phyloP scores from a whole-genome alignment of 2,797 vertebrate species.

The Cottoperca gobio region DNA sequence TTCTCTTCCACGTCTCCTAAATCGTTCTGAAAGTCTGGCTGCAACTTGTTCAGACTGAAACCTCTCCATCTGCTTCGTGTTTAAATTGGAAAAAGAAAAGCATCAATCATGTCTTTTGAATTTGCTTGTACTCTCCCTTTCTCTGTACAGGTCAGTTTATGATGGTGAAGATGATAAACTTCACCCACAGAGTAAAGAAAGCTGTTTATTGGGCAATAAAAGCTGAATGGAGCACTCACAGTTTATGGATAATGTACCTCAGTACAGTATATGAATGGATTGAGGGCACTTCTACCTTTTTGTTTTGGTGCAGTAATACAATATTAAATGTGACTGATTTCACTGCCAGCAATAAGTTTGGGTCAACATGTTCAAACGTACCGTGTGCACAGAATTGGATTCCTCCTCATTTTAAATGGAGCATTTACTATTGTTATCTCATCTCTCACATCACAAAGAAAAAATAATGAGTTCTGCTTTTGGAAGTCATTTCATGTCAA shows the following conservation, averaged over 20 bases:
- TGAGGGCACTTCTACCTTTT: not conserved
- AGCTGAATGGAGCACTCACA: not conserved
- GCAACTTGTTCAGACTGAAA: constrained; percentile 18
- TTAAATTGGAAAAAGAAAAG: constrained; percentile 25
- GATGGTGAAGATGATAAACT: constrained; percentile 22
- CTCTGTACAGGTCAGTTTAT: not conserved
- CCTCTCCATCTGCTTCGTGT: constrained; percentile 34
- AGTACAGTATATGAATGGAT: not conserved
- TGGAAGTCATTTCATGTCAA: constrained; percentile 29
- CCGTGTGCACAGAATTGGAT: not conserved
- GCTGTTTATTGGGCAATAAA: constrained; percentile 28
- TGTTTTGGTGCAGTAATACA: not conserved
- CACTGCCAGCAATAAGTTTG: not conserved
- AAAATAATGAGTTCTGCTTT: constrained; percentile 48
- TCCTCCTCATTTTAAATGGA: constrained; percentile 12
- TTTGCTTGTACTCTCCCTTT: not conserved
- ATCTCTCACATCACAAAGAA: constrained; percentile 5
- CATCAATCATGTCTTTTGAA: constrained; percentile 27
- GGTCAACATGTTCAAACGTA: not conserved
- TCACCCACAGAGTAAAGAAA: not conserved
- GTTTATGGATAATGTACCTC: not conserved
- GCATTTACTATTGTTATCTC: not conserved
- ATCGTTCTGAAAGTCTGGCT: constrained; percentile 23
- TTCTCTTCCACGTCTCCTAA: constrained; percentile 23
- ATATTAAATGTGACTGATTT: not conserved